Conservation (phyloP, 2,888 invertebrate species). For the Bruchidius siliquastri region DNA sequence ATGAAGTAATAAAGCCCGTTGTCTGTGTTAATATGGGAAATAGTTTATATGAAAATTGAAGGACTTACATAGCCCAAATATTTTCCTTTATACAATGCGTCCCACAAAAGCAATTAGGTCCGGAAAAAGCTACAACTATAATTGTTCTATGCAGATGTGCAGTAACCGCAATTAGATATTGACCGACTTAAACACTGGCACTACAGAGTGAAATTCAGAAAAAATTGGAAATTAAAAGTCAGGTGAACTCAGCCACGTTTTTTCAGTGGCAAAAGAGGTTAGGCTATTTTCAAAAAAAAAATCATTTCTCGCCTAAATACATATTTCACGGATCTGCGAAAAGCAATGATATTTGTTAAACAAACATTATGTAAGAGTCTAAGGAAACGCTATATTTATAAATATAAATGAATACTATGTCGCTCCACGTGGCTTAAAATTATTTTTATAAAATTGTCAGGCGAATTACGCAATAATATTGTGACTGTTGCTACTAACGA, state of each 20-base stretch:
- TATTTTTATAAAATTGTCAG: not conserved
- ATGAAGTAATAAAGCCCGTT: too few relatives aligned
- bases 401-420: not conserved
- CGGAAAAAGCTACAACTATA: too few relatives aligned
- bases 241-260: not conserved
- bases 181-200: too few relatives aligned
- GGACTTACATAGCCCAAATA: too few relatives aligned
- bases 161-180: too few relatives aligned
- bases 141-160: too few relatives aligned
- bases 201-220: too few relatives aligned
- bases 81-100: too few relatives aligned
- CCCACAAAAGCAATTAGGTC: too few relatives aligned
- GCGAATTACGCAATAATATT: not conserved
- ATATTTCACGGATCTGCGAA: not conserved
- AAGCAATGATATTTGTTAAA: not conserved
- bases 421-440: not conserved
- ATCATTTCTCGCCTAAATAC: not conserved
- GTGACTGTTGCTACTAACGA: not conserved
- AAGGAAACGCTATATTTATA: not conserved
- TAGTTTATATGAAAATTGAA: too few relatives aligned
- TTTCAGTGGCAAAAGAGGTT: not conserved
- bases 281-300: not conserved
- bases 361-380: not conserved
- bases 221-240: too few relatives aligned
- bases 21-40: too few relatives aligned